These are phyloP conservation scores for Octonoba sinensis DNA, from an alignment of 2,888 invertebrate species.

Conservation along the genomic window DNA sequence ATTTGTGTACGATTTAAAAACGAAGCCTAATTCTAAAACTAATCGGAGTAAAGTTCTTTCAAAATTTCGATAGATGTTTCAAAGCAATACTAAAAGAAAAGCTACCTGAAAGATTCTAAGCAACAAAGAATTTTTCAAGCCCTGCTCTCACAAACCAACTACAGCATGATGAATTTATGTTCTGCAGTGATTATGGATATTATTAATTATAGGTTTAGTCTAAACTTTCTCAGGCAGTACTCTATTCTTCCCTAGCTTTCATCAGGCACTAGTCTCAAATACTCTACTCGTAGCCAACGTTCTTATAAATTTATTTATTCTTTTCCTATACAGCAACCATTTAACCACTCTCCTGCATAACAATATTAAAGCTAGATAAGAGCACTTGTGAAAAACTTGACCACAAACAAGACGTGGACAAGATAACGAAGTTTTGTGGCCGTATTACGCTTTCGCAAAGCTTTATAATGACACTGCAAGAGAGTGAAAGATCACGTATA, in stretches of 20 bases:
- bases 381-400: conserved; percentile 59
- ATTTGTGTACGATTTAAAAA: conserved; percentile 31
- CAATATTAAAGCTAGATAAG: conserved; percentile 53
- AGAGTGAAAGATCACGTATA: too few species aligned
- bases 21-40: conserved; percentile 35
- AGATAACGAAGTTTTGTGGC: conserved; percentile 40
- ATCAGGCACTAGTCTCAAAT: conserved; percentile 44
- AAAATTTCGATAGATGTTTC: conserved; percentile 16
- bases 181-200: conserved; percentile 39
- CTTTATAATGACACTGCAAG: too few species aligned
- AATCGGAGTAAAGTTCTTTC: conserved; percentile 20
- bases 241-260: conserved; percentile 36
- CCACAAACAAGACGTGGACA: conserved; percentile 36
- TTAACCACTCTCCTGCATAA: conserved; percentile 57
- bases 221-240: conserved; percentile 39
- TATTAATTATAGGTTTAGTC: conserved; percentile 37
- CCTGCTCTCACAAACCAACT: conserved; percentile 39
- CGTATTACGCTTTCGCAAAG: conserved; percentile 10
- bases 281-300: conserved; percentile 31
- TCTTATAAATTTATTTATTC: conserved; percentile 31
- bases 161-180: conserved; percentile 37
- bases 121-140: conserved; percentile 22
- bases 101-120: conserved; percentile 15
- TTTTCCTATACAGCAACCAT: conserved; percentile 45
- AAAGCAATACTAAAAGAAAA: conserved; percentile 10